These are phyloP conservation scores for Phengaris alcon DNA, from an alignment of 2,888 invertebrate genomes.

Conservation along the genomic window DNA sequence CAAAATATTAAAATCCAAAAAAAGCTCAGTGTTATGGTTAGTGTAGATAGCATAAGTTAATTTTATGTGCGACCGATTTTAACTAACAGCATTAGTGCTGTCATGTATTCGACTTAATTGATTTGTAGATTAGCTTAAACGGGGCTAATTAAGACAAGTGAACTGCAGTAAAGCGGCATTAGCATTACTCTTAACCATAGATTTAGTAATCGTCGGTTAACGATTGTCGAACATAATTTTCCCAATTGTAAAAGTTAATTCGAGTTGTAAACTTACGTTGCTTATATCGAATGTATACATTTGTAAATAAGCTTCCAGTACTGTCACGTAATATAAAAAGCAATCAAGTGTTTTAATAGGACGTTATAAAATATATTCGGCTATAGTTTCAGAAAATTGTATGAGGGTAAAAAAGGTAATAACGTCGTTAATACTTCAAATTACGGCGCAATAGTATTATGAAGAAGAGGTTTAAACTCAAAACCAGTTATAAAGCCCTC, in stretches of 20 bases:
- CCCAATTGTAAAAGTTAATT: neutral
- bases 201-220: neutral
- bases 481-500: neutral
- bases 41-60: neutral
- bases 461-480: neutral
- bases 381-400: neutral
- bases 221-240: neutral
- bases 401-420: neutral
- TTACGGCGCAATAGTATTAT: neutral
- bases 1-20: constrained; percentile 1
- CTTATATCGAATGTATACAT: neutral
- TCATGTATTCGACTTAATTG: constrained; percentile 26
- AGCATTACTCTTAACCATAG: neutral
- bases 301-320: neutral
- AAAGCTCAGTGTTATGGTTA: constrained; percentile 10
- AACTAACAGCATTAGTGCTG: neutral
- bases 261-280: neutral
- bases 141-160: constrained; percentile 24
- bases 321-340: neutral
- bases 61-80: constrained; percentile 8
- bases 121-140: constrained; percentile 19
- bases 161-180: constrained; percentile 3
- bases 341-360: neutral
- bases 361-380: neutral
- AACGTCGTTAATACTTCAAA: neutral